These are phyloP conservation scores for Enteromius thamalakanensis DNA, from an alignment of 2,797 vertebrate genomes.

Conservation along the genomic window DNA sequence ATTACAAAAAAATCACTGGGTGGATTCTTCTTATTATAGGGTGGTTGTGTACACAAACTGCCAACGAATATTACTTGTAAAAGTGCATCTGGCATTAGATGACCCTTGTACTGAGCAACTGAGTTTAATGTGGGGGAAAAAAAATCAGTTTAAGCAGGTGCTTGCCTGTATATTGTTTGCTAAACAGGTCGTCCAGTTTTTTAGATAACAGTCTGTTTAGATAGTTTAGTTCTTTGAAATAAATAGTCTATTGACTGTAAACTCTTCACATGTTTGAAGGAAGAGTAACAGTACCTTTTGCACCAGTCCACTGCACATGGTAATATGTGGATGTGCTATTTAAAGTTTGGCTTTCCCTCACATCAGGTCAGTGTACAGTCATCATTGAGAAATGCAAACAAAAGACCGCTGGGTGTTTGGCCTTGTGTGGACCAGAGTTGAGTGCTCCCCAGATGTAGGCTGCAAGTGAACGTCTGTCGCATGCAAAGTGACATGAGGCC, in stretches of 20 bases:
- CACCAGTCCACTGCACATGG: slow-evolving; percentile 31
- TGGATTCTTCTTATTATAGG: no score
- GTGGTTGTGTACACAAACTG: no score
- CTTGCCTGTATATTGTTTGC: slow-evolving; percentile 64
- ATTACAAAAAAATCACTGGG: no score
- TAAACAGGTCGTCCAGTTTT: slow-evolving; percentile 62
- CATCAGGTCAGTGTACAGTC: slow-evolving; percentile 62
- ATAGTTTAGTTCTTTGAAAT: slow-evolving; percentile 66
- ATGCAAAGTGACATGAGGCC: slow-evolving; percentile 57
- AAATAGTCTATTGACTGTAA: slow-evolving; percentile 58
- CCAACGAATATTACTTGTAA: no score
- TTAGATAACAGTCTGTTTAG: slow-evolving; percentile 61
- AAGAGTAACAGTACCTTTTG: slow-evolving; percentile 23
- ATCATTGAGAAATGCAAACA: slow-evolving; percentile 75
- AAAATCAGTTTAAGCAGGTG: slow-evolving; percentile 60
- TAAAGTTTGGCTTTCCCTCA: slow-evolving; percentile 65
- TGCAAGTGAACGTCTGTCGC: slow-evolving; percentile 56
- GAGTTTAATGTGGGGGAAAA: slow-evolving; percentile 46
- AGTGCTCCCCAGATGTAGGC: slow-evolving; percentile 67
- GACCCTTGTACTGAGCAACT: background rate
- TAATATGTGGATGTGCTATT: slow-evolving; percentile 54
- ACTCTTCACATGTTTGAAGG: slow-evolving; percentile 45
- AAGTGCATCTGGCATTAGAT: no score
- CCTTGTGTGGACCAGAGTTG: slow-evolving; percentile 59
- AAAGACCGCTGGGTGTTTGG: slow-evolving; percentile 61